Percentiles rank a stretch among this genome's conserved stretches.
Evolutionary conservation across 1,140 invertebrate species (phyloP).

Genomic region (Pomacea maculata): DNA sequence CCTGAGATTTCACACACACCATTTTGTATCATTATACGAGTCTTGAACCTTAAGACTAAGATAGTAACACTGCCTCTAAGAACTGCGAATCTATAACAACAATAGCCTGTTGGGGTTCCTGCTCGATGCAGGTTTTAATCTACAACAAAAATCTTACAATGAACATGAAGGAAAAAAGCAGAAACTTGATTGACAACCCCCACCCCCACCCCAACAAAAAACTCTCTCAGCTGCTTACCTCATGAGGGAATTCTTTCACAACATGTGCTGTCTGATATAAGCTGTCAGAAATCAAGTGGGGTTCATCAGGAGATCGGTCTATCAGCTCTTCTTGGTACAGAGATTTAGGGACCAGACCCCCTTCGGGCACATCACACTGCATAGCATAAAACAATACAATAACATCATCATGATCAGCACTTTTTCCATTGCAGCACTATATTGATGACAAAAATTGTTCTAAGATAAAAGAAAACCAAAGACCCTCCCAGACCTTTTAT

Average conservation of each 20-base stretch:
- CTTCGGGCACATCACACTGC: slow-evolving; percentile 85
- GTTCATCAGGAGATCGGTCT: slow-evolving; percentile 69
- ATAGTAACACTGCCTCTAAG: neutral
- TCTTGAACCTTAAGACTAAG: neutral
- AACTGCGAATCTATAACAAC: neutral
- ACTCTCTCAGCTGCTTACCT: slow-evolving; percentile 68
- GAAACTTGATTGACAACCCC: neutral
- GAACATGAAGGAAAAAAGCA: neutral
- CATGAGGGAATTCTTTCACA: slow-evolving; percentile 79
- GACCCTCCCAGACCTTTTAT: too few relatives aligned
- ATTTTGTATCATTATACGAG: neutral
- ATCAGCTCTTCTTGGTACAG: slow-evolving; percentile 80
- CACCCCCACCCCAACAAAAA: neutral
- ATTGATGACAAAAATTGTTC: too few relatives aligned
- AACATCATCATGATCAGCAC: too few relatives aligned
- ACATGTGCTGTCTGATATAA: slow-evolving; percentile 78
- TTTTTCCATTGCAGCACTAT: too few relatives aligned
- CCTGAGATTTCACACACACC: slow-evolving; percentile 45
- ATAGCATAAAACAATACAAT: neutral
- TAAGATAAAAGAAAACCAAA: too few relatives aligned
- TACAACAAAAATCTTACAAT: neutral
- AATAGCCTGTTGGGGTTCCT: neutral
- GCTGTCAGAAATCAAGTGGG: slow-evolving; percentile 73
- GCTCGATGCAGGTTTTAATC: neutral
- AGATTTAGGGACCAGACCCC: slow-evolving; percentile 88